Evolutionary conservation across 2,797 vertebrate genomes (phyloP).

Genomic region (Enteromius afrohamiltoni): DNA sequence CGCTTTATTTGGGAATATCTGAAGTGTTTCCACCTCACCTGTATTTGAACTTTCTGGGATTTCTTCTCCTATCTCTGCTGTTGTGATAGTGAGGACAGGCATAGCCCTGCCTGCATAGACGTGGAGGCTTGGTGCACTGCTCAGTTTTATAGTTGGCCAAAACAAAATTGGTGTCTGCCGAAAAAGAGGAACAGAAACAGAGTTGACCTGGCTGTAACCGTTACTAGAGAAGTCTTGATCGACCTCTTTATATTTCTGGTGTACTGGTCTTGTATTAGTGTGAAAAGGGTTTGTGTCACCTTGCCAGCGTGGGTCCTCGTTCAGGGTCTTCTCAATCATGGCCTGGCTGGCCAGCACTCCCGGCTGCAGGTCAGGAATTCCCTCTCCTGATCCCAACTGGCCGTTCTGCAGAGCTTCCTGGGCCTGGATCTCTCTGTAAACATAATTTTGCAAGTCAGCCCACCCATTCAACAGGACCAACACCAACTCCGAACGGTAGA

Average conservation of each 20-base stretch:
- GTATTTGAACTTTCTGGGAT: conserved; percentile 91
- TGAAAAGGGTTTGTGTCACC: conserved; percentile 72
- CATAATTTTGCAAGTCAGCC: conserved; percentile 35
- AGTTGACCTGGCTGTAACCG: background rate
- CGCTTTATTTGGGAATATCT: background rate
- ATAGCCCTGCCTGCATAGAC: conserved; percentile 94
- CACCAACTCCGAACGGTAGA: conserved; percentile 1
- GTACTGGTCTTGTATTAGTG: background rate
- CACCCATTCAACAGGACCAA: conserved; percentile 48
- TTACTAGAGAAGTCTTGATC: background rate
- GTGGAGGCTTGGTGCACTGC: conserved; percentile 91
- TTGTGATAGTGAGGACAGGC: conserved; percentile 94
- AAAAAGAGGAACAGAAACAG: conserved; percentile 23
- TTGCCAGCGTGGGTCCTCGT: conserved; percentile 94
- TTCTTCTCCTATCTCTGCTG: conserved; percentile 89
- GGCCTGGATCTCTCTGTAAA: conserved; percentile 89
- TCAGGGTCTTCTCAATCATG: conserved; percentile 93
- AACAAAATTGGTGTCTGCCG: conserved; percentile 90
- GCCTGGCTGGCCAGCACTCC: conserved; percentile 93
- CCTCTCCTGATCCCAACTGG: conserved; percentile 84
- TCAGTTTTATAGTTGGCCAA: conserved; percentile 95
- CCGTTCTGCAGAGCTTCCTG: conserved; percentile 92
- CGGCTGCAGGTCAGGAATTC: conserved; percentile 87
- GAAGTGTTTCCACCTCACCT: conserved; percentile 72
- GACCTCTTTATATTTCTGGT: background rate